A percentile compares a stretch with the other conserved stretches of the same genome.
These are phyloP conservation scores for Gracilinanus agilis DNA, from an alignment of 2,113 vertebrate genomes.

Conservation along the genomic window DNA sequence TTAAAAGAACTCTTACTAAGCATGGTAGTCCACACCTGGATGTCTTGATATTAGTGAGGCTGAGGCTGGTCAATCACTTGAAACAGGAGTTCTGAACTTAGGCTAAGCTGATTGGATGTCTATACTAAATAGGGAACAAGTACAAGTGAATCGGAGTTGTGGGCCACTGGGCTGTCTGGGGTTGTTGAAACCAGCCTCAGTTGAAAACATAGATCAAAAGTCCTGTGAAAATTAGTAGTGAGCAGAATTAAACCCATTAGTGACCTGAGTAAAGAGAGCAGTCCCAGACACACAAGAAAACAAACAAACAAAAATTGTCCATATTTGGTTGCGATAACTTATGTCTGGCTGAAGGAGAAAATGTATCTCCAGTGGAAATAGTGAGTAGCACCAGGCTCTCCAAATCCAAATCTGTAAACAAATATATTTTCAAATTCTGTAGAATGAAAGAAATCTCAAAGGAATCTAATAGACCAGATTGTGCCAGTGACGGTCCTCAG, in stretches of 20 bases:
- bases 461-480: neutral
- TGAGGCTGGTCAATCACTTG: neutral
- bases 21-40: neutral
- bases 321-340: conserved; percentile 8
- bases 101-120: neutral
- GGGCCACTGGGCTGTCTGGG: neutral
- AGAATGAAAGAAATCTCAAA: conserved; percentile 4
- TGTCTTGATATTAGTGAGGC: neutral
- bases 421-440: conserved; percentile 17
- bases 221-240: neutral
- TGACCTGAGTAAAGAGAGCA: neutral
- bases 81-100: no score
- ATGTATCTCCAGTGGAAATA: conserved; percentile 39
- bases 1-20: neutral
- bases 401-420: conserved; percentile 40
- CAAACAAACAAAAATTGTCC: conserved; percentile 13
- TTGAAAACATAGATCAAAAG: neutral
- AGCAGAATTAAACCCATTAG: neutral
- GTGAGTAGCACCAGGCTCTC: conserved; percentile 35
- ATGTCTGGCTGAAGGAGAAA: conserved; percentile 12
- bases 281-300: neutral
- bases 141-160: neutral
- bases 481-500: conserved; percentile 16
- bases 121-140: neutral
- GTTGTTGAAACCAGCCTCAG: neutral